Evolutionary conservation across 2,113 vertebrate species (phyloP), one percentile per base, ranked within the genome.

Genomic region (Perognathus longimembris): DNA sequence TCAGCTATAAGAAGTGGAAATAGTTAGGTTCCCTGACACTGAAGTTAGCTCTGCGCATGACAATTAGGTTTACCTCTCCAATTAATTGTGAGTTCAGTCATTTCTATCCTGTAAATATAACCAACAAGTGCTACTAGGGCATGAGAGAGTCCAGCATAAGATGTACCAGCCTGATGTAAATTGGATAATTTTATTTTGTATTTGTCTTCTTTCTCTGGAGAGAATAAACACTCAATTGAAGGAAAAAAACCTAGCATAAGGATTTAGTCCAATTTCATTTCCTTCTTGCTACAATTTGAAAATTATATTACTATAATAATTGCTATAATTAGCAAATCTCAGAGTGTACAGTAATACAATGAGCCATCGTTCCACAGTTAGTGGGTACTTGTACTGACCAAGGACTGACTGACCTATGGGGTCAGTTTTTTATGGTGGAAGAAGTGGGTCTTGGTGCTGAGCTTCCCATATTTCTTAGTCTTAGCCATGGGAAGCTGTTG

Each of bases 1-100:
- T 94, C 54, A 91, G 59, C 63, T 95, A 84, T 88, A 82, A 86
- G 79, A 57, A 69, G 80, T 93, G 84, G 30, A 71, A 71, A 89
- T 71, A 6, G 73, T 90, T 36, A 76, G 45, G 45, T 89, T 94
- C 21, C 17, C 81, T 88, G 84, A 88, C 85, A 69, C 42, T 77
- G 63, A 42, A 89, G 21, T 26, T 76, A 66, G 36, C 67, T 77
- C n/a, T 42, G 83, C 36, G 0, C 59, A 82, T 38, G 75, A 32
- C 61, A 67, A 83, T 83, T 91, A 83, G 50, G 14, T 93, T 94
- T 92, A 57, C 40, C 84, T 94, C 77, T 59, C 64, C 82, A 92
- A 40, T 24, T 24, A 74, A 85, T 61, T 63, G 18, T 54, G 54
- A 90, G 71, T 91, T 92, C 78, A 94, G 79, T 88, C 84, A 94